Percentiles rank a stretch among this genome's conserved stretches.
phyloP scores from a whole-genome alignment of 92 coral and sea anemone species.

The Epizoanthus fatuus region DNA sequence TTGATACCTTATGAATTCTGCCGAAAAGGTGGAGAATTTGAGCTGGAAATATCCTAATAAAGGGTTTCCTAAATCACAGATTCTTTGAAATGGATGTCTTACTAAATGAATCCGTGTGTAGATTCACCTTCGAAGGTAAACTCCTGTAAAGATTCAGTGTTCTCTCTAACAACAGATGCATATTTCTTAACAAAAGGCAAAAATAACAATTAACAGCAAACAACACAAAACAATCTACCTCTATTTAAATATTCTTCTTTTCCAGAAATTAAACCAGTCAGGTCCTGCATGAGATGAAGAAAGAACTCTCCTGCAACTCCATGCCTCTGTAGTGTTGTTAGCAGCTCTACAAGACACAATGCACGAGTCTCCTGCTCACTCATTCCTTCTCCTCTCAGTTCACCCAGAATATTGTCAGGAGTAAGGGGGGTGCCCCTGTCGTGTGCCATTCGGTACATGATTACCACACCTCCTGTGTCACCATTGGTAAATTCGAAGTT shows the following conservation, averaged over 20 bases:
- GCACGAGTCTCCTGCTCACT: conserved; percentile 67
- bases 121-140: too few relatives aligned
- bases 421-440: background rate
- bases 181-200: too few relatives aligned
- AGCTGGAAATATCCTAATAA: too few relatives aligned
- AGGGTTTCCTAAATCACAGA: too few relatives aligned
- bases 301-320: conserved; percentile 87
- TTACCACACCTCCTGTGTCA: conserved; percentile 86
- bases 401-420: conserved; percentile 60
- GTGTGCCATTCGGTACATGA: conserved; percentile 23
- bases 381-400: conserved; percentile 64
- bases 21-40: too few relatives aligned
- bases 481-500: conserved; percentile 79
- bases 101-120: too few relatives aligned
- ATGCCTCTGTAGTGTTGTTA: conserved; percentile 75
- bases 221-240: background rate
- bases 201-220: too few relatives aligned
- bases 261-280: conserved; percentile 71
- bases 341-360: conserved; percentile 82
- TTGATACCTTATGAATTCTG: too few relatives aligned
- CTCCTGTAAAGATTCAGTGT: too few relatives aligned
- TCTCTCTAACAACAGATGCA: too few relatives aligned
- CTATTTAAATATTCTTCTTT: conserved; percentile 8
- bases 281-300: conserved; percentile 81
- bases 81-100: too few relatives aligned